phyloP scores from a whole-genome alignment of 2,113 vertebrate species.

The Chlorocebus sabaeus region DNA sequence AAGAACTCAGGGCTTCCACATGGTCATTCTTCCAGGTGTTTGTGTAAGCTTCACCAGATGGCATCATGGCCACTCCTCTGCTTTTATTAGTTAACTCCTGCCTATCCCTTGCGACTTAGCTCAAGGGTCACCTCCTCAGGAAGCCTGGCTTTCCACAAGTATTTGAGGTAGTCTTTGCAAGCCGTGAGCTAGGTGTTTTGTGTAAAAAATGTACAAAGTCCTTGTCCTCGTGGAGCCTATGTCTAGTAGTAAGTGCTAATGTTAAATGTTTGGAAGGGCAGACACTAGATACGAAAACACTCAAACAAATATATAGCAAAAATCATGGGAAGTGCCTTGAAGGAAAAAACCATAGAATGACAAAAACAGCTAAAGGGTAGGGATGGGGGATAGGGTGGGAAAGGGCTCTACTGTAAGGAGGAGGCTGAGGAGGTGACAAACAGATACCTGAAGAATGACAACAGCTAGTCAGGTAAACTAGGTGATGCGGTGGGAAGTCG shows the following conservation, averaged over 20 bases:
- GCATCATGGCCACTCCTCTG: neutral
- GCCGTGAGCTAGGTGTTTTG: neutral
- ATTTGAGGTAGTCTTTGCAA: neutral
- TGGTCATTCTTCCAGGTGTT: neutral
- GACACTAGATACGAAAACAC: neutral
- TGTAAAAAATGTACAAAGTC: neutral
- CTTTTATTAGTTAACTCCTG: neutral
- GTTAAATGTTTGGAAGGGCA: neutral
- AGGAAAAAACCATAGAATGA: neutral
- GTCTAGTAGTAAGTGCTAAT: neutral
- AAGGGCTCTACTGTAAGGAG: neutral
- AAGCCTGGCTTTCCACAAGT: neutral
- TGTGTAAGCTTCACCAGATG: neutral
- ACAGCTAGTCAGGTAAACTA: neutral
- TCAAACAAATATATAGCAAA: neutral
- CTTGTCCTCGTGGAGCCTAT: neutral
- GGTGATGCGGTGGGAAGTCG: neutral
- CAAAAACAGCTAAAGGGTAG: neutral
- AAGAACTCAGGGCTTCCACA: accelerated
- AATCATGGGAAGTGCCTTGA: neutral
- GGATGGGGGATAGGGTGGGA: neutral
- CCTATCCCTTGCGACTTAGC: neutral
- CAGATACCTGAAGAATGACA: neutral
- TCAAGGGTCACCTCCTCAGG: neutral
- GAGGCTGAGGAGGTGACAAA: neutral